phyloP scores from a whole-genome alignment of 1,140 invertebrate genomes.

The Drosophila ananassae region DNA sequence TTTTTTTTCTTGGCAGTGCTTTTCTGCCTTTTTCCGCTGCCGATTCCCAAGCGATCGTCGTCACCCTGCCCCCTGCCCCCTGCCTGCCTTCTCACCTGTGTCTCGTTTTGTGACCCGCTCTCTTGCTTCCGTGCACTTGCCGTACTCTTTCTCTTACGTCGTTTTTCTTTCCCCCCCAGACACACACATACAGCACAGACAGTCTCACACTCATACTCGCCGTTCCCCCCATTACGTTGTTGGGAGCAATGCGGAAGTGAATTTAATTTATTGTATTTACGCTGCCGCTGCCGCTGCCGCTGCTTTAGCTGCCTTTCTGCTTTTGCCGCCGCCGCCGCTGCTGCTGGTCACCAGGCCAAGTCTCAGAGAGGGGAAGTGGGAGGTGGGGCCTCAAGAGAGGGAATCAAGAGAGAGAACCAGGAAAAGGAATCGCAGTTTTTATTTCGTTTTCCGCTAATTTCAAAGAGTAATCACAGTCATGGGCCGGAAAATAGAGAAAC shows the following conservation, averaged over 20 bases:
- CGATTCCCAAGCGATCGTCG: constrained; percentile 57
- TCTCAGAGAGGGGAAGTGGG: constrained; percentile 3
- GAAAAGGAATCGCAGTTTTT: constrained; percentile 50
- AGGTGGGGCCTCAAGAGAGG: constrained; percentile 27
- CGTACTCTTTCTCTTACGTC: constrained; percentile 60
- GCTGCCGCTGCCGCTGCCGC: constrained; percentile 33
- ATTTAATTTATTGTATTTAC: constrained; percentile 84
- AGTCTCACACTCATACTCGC: constrained; percentile 43
- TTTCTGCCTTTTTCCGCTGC: constrained; percentile 51
- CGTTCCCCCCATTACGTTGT: constrained; percentile 68
- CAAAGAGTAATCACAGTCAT: constrained; percentile 42
- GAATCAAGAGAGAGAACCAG: constrained; percentile 58
- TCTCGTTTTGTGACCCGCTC: constrained; percentile 43
- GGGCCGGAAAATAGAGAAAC: not conserved
- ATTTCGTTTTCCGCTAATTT: constrained; percentile 75
- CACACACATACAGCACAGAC: not conserved
- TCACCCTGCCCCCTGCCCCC: constrained; percentile 45
- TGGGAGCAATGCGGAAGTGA: constrained; percentile 84
- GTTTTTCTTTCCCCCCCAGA: constrained; percentile 44
- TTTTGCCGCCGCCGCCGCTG: constrained; percentile 18
- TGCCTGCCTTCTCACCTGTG: not conserved
- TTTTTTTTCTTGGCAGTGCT: constrained; percentile 13
- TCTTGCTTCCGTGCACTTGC: constrained; percentile 65
- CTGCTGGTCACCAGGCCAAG: constrained; percentile 57
- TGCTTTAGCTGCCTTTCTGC: constrained; percentile 45